A percentile compares a stretch with the other conserved stretches of the same genome.
Conservation (phyloP, 2,888 invertebrate species). For the Sabellastarte sp. region DNA sequence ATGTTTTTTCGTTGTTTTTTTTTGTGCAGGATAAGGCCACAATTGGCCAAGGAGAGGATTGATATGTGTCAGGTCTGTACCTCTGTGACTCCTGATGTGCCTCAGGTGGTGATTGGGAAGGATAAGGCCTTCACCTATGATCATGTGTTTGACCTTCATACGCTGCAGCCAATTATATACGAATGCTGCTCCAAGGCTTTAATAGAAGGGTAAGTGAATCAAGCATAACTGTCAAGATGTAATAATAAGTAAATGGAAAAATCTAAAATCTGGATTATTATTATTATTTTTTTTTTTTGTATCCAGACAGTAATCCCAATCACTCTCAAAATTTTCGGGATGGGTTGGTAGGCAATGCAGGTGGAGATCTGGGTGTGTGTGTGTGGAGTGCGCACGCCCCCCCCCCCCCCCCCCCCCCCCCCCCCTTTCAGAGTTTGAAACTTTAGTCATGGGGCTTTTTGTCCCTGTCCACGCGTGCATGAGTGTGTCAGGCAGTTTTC, state of each 20-base stretch:
- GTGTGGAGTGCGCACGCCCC: too few species aligned
- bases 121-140: conserved; percentile 97
- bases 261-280: not conserved
- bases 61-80: conserved; percentile 95
- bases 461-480: too few species aligned
- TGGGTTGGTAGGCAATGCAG: too few species aligned
- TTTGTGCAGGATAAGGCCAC: conserved; percentile 83
- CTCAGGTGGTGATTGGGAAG: conserved; percentile 77
- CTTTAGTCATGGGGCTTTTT: too few species aligned
- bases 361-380: too few species aligned
- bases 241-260: too few species aligned
- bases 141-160: conserved; percentile 83
- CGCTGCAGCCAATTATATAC: conserved; percentile 77
- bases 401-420: too few species aligned
- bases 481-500: too few species aligned
- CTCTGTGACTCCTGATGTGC: conserved; percentile 79
- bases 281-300: not conserved
- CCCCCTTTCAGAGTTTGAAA: too few species aligned
- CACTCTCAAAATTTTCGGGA: too few species aligned
- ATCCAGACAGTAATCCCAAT: too few species aligned
- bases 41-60: conserved; percentile 86
- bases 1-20: conserved; percentile 6
- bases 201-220: conserved; percentile 76
- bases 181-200: conserved; percentile 79
- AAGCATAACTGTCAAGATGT: too few species aligned